phyloP scores from a whole-genome alignment of 2,113 vertebrate species.

The Galemys pyrenaicus region DNA sequence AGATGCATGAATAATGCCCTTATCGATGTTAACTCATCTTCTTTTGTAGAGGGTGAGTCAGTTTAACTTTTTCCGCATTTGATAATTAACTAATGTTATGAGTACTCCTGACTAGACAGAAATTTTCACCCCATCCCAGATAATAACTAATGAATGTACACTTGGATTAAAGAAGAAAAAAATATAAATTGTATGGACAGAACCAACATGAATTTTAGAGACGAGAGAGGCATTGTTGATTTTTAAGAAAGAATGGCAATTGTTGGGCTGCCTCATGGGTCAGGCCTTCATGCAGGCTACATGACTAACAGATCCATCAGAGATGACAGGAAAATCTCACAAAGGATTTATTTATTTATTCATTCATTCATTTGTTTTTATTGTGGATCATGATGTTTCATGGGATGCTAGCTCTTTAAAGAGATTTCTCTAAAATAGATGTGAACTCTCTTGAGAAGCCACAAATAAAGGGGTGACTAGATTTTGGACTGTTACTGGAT shows the following conservation, averaged over 20 bases:
- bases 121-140: neutral
- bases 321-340: neutral
- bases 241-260: neutral
- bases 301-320: neutral
- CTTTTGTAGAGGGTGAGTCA: neutral
- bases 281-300: neutral
- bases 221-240: neutral
- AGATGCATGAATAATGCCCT: neutral
- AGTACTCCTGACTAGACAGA: neutral
- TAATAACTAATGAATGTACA: neutral
- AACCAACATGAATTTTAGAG: neutral
- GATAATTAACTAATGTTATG: neutral
- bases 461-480: neutral
- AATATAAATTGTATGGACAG: neutral
- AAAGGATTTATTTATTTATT: neutral
- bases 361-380: neutral
- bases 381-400: neutral
- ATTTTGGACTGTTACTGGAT: neutral
- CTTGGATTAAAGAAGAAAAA: neutral
- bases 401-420: neutral
- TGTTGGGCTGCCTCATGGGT: neutral
- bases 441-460: neutral
- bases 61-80: neutral
- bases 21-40: neutral
- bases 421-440: neutral